These are phyloP conservation scores for human (Homo sapiens) DNA, from an alignment of 2,113 vertebrate species.

Conservation along the genomic window DNA sequence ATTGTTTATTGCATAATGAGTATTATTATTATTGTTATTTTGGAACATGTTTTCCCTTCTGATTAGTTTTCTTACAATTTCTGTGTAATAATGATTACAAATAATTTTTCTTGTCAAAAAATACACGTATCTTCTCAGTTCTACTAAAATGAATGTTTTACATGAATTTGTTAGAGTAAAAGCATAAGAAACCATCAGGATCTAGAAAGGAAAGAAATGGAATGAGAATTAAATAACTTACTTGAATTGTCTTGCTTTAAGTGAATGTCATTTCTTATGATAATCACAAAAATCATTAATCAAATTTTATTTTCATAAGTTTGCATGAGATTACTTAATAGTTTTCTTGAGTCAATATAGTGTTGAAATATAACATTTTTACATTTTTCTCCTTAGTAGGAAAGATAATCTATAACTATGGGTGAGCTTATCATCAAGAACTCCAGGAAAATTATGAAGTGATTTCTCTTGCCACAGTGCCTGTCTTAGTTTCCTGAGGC, in stretches of 20 bases:
- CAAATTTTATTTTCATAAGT: neutral
- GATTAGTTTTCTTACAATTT: neutral
- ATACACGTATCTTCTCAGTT: neutral
- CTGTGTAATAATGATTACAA: too few species aligned
- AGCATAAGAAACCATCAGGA: neutral
- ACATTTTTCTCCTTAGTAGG: neutral
- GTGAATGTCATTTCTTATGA: neutral
- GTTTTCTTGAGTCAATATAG: neutral
- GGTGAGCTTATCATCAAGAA: neutral
- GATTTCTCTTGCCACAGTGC: neutral
- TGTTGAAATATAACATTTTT: neutral
- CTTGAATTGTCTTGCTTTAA: neutral
- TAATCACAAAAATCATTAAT: neutral
- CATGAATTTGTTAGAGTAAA: neutral
- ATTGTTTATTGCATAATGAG: neutral
- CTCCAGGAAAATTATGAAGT: neutral
- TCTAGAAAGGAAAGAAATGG: neutral
- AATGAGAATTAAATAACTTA: neutral
- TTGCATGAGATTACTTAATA: neutral
- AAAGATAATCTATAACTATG: neutral
- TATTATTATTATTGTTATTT: neutral
- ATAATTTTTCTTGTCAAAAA: neutral
- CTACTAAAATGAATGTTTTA: neutral
- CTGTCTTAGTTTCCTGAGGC: neutral
- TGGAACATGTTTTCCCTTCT: neutral